These are phyloP conservation scores for Pelobates fuscus DNA, from an alignment of 2,113 vertebrate genomes.

Conservation along the genomic window DNA sequence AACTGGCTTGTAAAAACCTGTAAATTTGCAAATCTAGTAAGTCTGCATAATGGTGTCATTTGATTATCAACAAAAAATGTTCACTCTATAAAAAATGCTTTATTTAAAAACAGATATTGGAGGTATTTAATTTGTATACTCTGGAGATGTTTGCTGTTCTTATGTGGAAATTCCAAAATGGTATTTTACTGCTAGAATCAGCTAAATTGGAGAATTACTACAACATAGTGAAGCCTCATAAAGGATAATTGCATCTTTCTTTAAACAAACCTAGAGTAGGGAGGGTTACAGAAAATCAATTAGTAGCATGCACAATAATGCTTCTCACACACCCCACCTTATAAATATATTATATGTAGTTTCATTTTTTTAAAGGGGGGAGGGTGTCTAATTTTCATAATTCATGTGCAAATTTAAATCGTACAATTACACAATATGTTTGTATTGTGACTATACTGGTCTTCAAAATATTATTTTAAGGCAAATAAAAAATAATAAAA, in stretches of 20 bases:
- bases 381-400: no score
- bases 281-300: no score
- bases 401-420: no score
- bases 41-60: constrained; percentile 74
- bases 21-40: constrained; percentile 78
- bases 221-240: constrained; percentile 61
- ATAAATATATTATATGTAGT: no score
- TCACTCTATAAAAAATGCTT: constrained; percentile 70
- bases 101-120: constrained; percentile 73
- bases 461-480: no score
- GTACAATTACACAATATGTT: no score
- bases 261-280: constrained; percentile 14
- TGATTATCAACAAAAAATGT: constrained; percentile 73
- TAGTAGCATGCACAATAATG: no score
- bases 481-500: no score
- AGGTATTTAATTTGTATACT: constrained; percentile 69
- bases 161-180: constrained; percentile 61
- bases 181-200: constrained; percentile 63
- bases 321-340: no score
- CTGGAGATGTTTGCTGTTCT: constrained; percentile 65
- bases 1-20: constrained; percentile 77
- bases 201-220: constrained; percentile 61
- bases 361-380: no score
- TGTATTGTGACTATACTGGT: no score
- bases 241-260: constrained; percentile 62